Conservation (phyloP, 2,888 invertebrate genomes). For the Cosmia trapezina region DNA sequence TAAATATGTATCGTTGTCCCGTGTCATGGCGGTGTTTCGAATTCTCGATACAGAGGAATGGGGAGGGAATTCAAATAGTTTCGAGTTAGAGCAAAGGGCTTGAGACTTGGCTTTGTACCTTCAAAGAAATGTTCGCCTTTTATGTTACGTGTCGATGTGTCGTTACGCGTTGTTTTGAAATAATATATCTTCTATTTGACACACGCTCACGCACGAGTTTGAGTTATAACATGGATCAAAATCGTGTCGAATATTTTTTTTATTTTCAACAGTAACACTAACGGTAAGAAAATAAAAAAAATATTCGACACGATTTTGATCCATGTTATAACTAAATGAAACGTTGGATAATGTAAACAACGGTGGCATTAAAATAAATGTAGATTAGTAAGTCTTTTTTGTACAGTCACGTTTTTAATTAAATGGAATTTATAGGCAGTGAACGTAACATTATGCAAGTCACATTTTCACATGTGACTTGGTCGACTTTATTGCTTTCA, state of each 20-base stretch:
- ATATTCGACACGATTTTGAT: no score
- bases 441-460: constrained; percentile 76
- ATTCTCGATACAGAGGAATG: constrained; percentile 68
- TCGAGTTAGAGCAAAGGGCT: constrained; percentile 71
- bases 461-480: constrained; percentile 77
- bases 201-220: constrained; percentile 43
- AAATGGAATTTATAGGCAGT: constrained; percentile 77
- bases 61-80: constrained; percentile 83
- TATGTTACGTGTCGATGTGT: constrained; percentile 74
- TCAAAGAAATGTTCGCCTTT: constrained; percentile 72
- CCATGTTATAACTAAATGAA: no score
- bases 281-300: no score
- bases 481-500: constrained; percentile 72
- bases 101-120: constrained; percentile 65
- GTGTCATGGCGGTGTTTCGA: constrained; percentile 77
- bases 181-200: constrained; percentile 61
- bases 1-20: constrained; percentile 89
- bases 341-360: constrained; percentile 45
- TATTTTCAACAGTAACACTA: no score
- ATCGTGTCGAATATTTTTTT: constrained; percentile 40
- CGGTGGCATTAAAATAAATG: constrained; percentile 54
- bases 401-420: constrained; percentile 85
- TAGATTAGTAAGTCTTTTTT: constrained; percentile 65
- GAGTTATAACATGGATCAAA: constrained; percentile 45
- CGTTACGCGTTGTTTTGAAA: constrained; percentile 72